A percentile compares a stretch with the other conserved stretches of the same genome.
Conservation (phyloP, 2,797 vertebrate species). For the Sebastes matsubarae region DNA sequence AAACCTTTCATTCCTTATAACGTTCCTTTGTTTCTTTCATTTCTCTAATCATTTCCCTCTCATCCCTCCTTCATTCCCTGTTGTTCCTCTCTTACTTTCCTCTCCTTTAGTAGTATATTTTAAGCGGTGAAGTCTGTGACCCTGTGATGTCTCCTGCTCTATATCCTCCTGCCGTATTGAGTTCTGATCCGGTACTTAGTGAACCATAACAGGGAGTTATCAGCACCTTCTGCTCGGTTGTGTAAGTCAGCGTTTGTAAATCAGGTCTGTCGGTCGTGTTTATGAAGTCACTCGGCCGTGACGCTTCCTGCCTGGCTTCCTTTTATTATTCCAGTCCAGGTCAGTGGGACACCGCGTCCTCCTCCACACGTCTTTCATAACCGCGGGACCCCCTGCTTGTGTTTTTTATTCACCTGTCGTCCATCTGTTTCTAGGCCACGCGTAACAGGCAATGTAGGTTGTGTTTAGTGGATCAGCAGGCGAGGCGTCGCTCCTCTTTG, state of each 20-base stretch:
- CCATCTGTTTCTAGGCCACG: conserved; percentile 30
- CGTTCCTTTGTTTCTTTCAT: neutral
- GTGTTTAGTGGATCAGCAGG: too few relatives aligned
- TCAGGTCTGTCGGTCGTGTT: conserved; percentile 26
- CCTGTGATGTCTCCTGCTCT: neutral
- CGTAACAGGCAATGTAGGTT: neutral
- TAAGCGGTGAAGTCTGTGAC: too few relatives aligned
- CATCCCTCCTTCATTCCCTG: neutral
- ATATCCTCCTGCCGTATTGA: neutral
- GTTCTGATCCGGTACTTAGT: too few relatives aligned
- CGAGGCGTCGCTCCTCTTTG: neutral
- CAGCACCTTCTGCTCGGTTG: conserved; percentile 10
- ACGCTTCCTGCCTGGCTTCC: conserved; percentile 32
- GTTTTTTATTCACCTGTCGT: conserved; percentile 1
- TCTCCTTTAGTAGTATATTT: neutral
- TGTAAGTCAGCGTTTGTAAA: conserved; percentile 37
- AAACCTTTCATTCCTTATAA: neutral
- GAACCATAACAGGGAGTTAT: neutral
- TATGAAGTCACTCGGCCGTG: conserved; percentile 11
- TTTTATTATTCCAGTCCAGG: conserved; percentile 50
- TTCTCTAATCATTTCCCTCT: neutral
- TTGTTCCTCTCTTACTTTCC: neutral
- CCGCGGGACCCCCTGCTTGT: neutral
- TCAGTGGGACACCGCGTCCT: conserved; percentile 48
- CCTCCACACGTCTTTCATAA: conserved; percentile 39